Evolutionary conservation across 2,888 invertebrate species (phyloP), one percentile per base, ranked within the genome.

Genomic region (Troilus luridus): DNA sequence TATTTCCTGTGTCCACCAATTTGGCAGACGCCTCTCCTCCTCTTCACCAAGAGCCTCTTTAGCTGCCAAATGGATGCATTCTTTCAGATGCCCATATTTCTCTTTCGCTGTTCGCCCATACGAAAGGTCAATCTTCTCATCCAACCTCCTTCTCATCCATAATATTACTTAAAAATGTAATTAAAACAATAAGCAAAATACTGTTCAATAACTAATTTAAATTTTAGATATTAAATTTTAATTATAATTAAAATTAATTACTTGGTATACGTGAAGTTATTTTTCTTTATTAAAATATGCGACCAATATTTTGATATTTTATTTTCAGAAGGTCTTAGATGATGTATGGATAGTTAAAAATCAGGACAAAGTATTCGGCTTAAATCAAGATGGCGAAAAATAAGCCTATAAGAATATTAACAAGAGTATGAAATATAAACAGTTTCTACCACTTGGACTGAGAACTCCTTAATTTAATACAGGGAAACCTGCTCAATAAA

Each of bases 311-410:
- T 21, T 89, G 17, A 56, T 88, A 59, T 81, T 21, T 89, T 81
- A 24, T n/a, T 77, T 77, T 17, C 41, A 77, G 72, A 92, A 92
- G 81, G 91, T 93, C 19, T 93, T 93, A 62, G 93, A 93, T 91
- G 81, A 91, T 60, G 91, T 93, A 27, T 93, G 93, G 93, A 67
- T 93, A 17, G 92, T 93, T 88, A 93, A 93, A 90, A 92, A 93
- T 72, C 77, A 92, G 21, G 93, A 93, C 89, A 93, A 91, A 19
- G 85, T 92, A 90, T 93, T 85, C 19, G 56, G 85, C 41, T 41
- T 41, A 7, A 6, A 77, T 19, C 27, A 77, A 77, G 41, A 17
- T 27, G n/a, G 27, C 41, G 27, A 17, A 77, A 41, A 77, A 77
- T 77, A 67, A 67, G 41, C 0, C 6, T 10, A n/a, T n/a, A n/a